Conservation (phyloP, 2,797 vertebrate genomes). For the Typhlichthys eigenmanni region DNA sequence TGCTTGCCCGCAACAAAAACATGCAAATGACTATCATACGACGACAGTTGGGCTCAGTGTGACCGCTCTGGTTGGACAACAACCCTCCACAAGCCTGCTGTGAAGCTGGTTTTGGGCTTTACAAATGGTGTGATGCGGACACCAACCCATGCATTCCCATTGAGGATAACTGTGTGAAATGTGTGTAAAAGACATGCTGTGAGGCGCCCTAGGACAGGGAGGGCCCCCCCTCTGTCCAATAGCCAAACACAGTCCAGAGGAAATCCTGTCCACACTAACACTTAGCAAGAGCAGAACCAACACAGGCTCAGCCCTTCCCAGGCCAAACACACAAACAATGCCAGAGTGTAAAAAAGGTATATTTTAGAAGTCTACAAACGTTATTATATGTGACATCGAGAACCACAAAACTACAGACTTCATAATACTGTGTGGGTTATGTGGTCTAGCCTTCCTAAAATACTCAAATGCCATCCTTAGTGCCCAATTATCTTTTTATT, state of each 20-base stretch:
- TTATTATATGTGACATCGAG: constrained; percentile 9
- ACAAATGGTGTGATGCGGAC: not conserved
- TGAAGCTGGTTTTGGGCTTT: too few species aligned
- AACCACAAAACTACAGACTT: constrained; percentile 8
- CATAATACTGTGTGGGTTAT: not conserved
- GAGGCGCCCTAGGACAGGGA: constrained; percentile 23
- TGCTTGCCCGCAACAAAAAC: too few species aligned
- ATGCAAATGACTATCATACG: too few species aligned
- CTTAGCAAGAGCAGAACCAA: constrained; percentile 36
- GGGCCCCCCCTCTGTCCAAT: constrained; percentile 5
- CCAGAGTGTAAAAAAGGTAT: constrained; percentile 16
- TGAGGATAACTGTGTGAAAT: constrained; percentile 14
- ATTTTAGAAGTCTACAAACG: constrained; percentile 6
- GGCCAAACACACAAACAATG: constrained; percentile 39
- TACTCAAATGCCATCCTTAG: not conserved
- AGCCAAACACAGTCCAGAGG: constrained; percentile 44
- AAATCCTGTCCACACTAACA: constrained; percentile 70
- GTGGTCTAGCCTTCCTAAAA: not conserved
- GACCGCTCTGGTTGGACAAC: too few species aligned
- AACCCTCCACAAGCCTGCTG: too few species aligned
- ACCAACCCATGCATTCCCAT: not conserved
- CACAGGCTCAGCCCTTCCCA: constrained; percentile 10
- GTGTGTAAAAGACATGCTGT: constrained; percentile 16
- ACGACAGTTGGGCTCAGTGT: too few species aligned
- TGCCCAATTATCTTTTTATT: not conserved